Evolutionary conservation across 2,113 vertebrate species (phyloP), one percentile per base, ranked within the genome.

Genomic region (Zosterops pallidus): DNA sequence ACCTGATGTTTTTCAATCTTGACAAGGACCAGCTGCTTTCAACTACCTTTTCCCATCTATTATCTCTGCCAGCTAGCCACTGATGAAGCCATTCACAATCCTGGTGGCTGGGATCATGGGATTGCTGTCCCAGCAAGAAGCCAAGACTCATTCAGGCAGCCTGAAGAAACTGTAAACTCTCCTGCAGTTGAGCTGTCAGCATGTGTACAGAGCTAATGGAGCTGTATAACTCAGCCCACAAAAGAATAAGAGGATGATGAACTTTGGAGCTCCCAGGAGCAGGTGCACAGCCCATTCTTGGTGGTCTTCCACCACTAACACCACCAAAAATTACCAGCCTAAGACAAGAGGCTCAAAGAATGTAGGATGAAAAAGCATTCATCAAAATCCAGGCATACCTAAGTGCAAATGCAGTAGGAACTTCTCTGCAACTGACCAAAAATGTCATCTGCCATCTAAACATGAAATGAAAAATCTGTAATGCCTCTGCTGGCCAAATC

Each of bases 401-500:
- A n/a, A 67, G 31, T 37, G 14, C 39, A 67, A 86, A 78, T 20
- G 19, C 9, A 81, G 28, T 4, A 2, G 79, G 47, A 91, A 67
- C 24, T 53, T 57, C 44, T 83, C 29, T 26, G 7, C 41, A 33
- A 37, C 12, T 52, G 83, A 77, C 60, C 29, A 71, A 89, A 67
- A 47, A 71, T 18, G 60, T 75, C 20, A 44, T 31, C 44, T 55
- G 60, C 26, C 41, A 55, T 52, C 39, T 86, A 74, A 77, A 83
- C 29, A 52, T 16, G 33, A 31, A 2, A 28, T 44, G 22, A 71
- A 76, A 90, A 83, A 71, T 2, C 5, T 23, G 9, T 56, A n/a
- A 44, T 25, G 7, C 15, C 50, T 80, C 86, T 0, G 0, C 31
- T 35, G 0, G 3, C 26, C 64, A 67, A 57, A 67, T 28, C 4